Percentiles rank a stretch among this genome's conserved stretches.
Evolutionary conservation across 2,888 invertebrate genomes (phyloP).

Genomic region (Labia minor): DNA sequence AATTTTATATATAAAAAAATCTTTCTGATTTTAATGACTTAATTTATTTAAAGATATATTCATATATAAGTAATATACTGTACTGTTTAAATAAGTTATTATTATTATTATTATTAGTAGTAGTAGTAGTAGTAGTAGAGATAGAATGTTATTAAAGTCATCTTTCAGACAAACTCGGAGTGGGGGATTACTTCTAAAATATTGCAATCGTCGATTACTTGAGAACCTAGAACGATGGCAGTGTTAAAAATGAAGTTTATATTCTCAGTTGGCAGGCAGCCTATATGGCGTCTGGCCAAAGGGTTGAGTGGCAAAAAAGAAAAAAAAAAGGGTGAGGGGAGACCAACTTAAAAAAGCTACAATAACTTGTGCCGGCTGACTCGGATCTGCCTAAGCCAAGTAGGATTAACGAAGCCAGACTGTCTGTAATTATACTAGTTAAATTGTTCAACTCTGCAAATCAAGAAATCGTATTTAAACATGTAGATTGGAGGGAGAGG

Average conservation of each 20-base stretch:
- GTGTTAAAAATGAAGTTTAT: conserved; percentile 4
- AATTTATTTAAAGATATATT: too few species aligned
- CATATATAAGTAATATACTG: too few species aligned
- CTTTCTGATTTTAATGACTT: too few species aligned
- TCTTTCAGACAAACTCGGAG: too few species aligned
- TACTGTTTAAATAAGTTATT: too few species aligned
- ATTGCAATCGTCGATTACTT: neutral
- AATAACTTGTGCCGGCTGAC: conserved; percentile 4
- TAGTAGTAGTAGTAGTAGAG: too few species aligned
- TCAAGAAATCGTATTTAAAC: conserved; percentile 7
- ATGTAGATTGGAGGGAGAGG: neutral
- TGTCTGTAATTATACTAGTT: neutral
- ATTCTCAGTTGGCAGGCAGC: neutral
- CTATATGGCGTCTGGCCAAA: neutral
- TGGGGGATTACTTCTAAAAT: neutral
- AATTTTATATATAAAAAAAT: too few species aligned
- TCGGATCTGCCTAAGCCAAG: neutral
- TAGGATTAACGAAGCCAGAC: neutral
- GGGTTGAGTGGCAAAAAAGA: neutral
- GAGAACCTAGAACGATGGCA: neutral
- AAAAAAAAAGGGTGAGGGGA: neutral
- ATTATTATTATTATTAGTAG: too few species aligned
- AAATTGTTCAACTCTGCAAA: conserved; percentile 7
- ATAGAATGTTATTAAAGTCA: too few species aligned
- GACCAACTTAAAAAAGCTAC: neutral